Percentiles rank a stretch among this genome's conserved stretches.
phyloP scores from a whole-genome alignment of 2,113 vertebrate genomes.

The Maccullochella peelii region DNA sequence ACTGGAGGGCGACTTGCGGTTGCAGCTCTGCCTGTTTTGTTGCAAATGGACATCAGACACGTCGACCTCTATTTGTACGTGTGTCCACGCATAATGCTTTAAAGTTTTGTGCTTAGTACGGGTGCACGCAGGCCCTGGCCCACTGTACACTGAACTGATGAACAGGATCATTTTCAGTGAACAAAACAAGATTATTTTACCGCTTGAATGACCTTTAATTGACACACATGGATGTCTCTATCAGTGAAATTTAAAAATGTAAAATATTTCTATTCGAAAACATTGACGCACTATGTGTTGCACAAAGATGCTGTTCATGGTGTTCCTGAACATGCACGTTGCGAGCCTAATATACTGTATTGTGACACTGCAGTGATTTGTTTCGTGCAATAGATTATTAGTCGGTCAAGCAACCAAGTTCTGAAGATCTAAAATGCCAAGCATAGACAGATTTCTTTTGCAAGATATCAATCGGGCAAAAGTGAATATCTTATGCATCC shows the following conservation, averaged over 20 bases:
- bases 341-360: neutral
- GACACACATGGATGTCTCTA: neutral
- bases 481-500: neutral
- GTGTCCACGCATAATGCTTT: neutral
- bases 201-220: neutral
- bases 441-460: neutral
- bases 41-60: neutral
- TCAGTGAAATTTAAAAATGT: neutral
- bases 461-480: neutral
- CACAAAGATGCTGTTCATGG: neutral
- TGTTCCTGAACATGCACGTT: neutral
- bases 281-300: neutral
- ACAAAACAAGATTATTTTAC: neutral
- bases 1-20: neutral
- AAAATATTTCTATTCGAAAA: neutral
- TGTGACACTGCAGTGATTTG: slow-evolving; percentile 8
- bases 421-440: neutral
- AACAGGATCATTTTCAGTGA: neutral
- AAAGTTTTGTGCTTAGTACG: neutral
- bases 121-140: neutral
- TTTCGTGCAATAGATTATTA: neutral
- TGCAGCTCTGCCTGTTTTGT: slow-evolving; percentile 32
- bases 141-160: neutral
- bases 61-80: slow-evolving; percentile 13
- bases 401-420: neutral